Percentiles rank a stretch among this genome's conserved stretches.
These are phyloP conservation scores for Chloroceryle amazona DNA, from an alignment of 2,797 vertebrate genomes.

Conservation along the genomic window DNA sequence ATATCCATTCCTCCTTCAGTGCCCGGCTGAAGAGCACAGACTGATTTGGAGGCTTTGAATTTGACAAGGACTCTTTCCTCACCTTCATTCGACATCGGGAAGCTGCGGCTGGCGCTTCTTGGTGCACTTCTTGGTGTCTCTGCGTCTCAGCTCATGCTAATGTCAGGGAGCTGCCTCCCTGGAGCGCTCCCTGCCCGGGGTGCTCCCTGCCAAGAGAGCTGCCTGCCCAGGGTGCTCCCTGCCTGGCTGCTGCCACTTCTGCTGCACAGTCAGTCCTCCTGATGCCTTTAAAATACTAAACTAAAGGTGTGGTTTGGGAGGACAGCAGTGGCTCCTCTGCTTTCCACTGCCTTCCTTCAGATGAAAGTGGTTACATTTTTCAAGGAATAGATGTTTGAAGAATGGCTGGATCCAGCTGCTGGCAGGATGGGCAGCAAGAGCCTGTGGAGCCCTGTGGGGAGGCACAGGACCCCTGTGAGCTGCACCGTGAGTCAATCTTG, in stretches of 20 bases:
- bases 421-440: neutral
- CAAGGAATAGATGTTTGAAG: neutral
- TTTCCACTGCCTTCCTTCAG: neutral
- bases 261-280: fast-evolving
- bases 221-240: neutral
- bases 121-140: neutral
- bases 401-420: neutral
- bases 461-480: neutral
- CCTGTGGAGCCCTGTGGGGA: neutral
- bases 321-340: neutral
- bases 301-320: neutral
- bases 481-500: neutral
- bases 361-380: fast-evolving
- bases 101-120: neutral
- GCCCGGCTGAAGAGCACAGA: neutral
- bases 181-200: neutral
- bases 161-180: neutral
- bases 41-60: neutral
- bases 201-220: neutral
- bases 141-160: neutral
- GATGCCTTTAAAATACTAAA: neutral
- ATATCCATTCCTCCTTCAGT: fast-evolving
- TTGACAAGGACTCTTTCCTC: neutral
- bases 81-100: neutral
- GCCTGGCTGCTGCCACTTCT: neutral